phyloP scores from a whole-genome alignment of 2,113 vertebrate genomes.

The Butorides virescens region DNA sequence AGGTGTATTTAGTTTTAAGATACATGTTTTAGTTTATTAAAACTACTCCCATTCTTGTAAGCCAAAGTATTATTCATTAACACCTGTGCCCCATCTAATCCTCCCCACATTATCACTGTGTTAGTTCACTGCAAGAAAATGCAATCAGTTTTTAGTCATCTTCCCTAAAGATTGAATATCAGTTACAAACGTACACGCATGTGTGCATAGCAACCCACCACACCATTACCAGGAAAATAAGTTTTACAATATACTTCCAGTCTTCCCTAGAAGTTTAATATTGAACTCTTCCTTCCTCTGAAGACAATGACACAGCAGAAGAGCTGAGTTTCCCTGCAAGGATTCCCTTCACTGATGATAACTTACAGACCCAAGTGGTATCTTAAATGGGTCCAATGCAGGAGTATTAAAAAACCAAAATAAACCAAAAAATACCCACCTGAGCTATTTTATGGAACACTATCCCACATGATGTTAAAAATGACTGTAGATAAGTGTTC shows the following conservation, averaged over 20 bases:
- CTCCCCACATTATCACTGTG: not conserved
- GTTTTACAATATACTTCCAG: not conserved
- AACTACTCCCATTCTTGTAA: not conserved
- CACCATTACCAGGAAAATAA: not conserved
- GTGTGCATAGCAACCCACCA: not conserved
- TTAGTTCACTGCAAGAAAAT: not conserved
- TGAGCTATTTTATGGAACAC: not conserved
- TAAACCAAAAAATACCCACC: not conserved
- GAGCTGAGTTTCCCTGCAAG: not conserved
- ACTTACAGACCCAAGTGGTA: not conserved
- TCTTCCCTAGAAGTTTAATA: not conserved
- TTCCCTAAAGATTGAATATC: not conserved
- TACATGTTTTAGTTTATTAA: not conserved
- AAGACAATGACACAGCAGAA: not conserved
- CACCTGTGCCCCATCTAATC: not conserved
- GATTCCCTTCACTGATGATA: not conserved
- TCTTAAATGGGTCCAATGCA: not conserved
- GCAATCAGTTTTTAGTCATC: not conserved
- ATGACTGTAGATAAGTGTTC: not conserved
- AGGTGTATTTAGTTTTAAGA: not conserved
- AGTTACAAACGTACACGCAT: not conserved
- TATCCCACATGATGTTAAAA: not conserved
- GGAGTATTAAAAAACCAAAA: not conserved
- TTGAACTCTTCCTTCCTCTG: not conserved
- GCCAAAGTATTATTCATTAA: not conserved